Base-by-base conservation (phyloP, 1,140 invertebrate genomes). In the Drosophila santomea region DNA sequence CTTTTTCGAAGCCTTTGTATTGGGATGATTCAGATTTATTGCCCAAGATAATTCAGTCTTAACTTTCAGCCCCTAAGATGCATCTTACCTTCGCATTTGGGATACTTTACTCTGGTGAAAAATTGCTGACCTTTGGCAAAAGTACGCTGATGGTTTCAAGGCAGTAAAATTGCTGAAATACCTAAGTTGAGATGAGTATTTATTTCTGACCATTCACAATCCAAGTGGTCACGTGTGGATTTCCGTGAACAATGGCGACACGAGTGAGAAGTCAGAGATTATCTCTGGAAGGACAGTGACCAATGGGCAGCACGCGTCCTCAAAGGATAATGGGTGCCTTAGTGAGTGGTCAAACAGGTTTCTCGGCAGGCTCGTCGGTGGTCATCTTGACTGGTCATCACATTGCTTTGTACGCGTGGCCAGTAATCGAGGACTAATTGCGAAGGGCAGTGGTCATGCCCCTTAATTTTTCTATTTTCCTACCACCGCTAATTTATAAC, bases 21-120 rank as follows among this genome's bases (percentile, higher is more conserved):
- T 84, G 73, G 69, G 64, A 74, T 82, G 60, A 60, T 59, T 77
- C 86, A 90, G 81, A 90, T 90, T 79, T 90, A 90, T 90, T 17
- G 17, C 17, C 17, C 17, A 17, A 17, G 17, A 17, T 17, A 17
- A 17, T 17, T 17, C 17, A 17, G 17, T 17, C 17, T 17, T 17
- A 17, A 17, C 17, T 17, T 17, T 17, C 17, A 17, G 17, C 17
- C 17, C 17, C 17, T 14, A 10, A 25, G 36, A 38, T 12, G 43
- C 4, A 0, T 38, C 36, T 38, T 12, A 5, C 36, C 36, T 39
- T 39, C 3, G 38, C 4, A 39, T 14, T 12, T 12, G 35, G 28
- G 28, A 57, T 74, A 8, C 12, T 32, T 44, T 58, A 51, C 44
- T 50, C 52, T 47, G 25, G 32, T 20, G 38, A 20, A 56, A 75